Evolutionary conservation across 2,113 vertebrate genomes (phyloP).

Genomic region (Platichthys stellatus): DNA sequence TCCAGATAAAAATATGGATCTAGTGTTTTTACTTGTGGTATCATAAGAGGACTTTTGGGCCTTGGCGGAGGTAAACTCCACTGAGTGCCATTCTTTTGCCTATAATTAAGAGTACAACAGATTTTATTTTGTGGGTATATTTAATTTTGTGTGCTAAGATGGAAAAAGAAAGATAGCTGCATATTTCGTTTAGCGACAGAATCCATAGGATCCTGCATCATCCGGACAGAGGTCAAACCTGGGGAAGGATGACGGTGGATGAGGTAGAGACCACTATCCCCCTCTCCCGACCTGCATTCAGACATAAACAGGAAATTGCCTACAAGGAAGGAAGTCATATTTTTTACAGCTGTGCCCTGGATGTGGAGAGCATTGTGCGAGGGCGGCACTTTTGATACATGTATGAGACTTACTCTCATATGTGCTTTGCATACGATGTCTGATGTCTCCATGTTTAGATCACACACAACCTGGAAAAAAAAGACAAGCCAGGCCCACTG

Average conservation of each 20-base stretch:
- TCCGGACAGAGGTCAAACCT: constrained; percentile 42
- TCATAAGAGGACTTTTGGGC: too few relatives aligned
- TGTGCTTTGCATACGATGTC: background rate
- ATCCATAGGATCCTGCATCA: constrained; percentile 38
- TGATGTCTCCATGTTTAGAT: constrained; percentile 5
- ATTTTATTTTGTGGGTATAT: background rate
- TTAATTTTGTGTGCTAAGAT: background rate
- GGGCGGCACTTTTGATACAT: constrained; percentile 32
- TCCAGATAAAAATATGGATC: too few relatives aligned
- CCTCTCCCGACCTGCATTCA: constrained; percentile 72
- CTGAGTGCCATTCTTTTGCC: too few relatives aligned
- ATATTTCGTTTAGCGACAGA: background rate
- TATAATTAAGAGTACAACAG: background rate
- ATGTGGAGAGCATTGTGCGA: constrained; percentile 23
- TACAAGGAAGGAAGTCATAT: constrained; percentile 80
- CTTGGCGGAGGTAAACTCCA: too few relatives aligned
- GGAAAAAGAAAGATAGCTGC: background rate
- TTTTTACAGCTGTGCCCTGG: constrained; percentile 64
- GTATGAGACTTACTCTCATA: constrained; percentile 6
- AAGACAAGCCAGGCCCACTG: background rate
- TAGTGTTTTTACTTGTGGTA: too few relatives aligned
- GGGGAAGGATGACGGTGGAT: constrained; percentile 30
- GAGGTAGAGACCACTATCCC: constrained; percentile 49
- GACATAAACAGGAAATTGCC: constrained; percentile 83
- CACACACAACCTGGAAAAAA: background rate